Evolutionary conservation across 2,888 invertebrate genomes (phyloP).

Genomic region (Saturnia pavonia): DNA sequence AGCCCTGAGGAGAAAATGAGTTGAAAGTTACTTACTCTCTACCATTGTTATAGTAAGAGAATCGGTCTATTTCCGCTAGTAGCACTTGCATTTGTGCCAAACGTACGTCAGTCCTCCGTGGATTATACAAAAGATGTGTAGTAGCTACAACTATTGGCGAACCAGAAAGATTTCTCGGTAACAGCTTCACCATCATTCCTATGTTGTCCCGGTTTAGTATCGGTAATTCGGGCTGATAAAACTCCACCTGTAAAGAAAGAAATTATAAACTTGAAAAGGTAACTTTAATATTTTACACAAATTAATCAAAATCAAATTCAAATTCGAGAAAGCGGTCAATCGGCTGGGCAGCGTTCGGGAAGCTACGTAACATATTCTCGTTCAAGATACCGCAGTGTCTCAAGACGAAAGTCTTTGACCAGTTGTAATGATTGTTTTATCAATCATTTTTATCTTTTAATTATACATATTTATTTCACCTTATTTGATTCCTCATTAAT

Average conservation of each 20-base stretch:
- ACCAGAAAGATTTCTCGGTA: slow-evolving; percentile 71
- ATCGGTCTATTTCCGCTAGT: slow-evolving; percentile 91
- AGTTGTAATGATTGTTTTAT: too few relatives aligned
- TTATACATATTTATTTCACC: too few relatives aligned
- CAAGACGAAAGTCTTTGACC: too few relatives aligned
- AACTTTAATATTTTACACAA: background rate
- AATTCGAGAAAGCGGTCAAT: background rate
- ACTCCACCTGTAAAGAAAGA: slow-evolving; percentile 81
- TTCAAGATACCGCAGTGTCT: too few relatives aligned
- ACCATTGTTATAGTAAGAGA: slow-evolving; percentile 80
- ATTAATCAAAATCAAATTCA: background rate
- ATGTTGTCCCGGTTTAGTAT: slow-evolving; percentile 93
- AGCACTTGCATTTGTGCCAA: slow-evolving; percentile 93
- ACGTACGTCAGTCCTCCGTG: slow-evolving; percentile 92
- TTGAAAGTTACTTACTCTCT: slow-evolving; percentile 43
- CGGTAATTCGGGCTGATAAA: slow-evolving; percentile 82
- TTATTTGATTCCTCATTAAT: too few relatives aligned
- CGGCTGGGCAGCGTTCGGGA: too few relatives aligned
- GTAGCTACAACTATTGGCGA: slow-evolving; percentile 90
- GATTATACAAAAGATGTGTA: slow-evolving; percentile 97
- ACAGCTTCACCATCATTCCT: slow-evolving; percentile 89
- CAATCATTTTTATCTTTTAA: too few relatives aligned
- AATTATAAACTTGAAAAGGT: background rate
- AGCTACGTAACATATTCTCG: too few relatives aligned
- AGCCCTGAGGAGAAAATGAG: background rate